Evolutionary conservation across 1,140 invertebrate genomes (phyloP).

Genomic region (Panagrolaimus sp.): DNA sequence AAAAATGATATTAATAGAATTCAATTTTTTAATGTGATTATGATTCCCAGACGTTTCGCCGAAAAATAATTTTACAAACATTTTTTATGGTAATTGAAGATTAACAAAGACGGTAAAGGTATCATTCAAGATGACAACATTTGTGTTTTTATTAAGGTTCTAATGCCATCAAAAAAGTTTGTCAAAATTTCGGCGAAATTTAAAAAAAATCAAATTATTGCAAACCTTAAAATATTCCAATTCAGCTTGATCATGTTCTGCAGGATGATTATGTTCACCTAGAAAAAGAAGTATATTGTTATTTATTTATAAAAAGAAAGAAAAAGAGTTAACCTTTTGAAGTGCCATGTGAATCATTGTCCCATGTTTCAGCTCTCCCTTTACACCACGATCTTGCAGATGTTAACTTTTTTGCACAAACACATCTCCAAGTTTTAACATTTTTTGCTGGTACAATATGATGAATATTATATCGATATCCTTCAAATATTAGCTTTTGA

Average conservation of each 20-base stretch:
- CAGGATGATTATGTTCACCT: constrained; percentile 44
- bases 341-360: constrained; percentile 40
- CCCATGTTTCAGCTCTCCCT: constrained; percentile 48
- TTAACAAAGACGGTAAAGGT: too few species aligned
- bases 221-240: constrained; percentile 45
- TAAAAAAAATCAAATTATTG: not conserved
- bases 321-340: too few species aligned
- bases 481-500: constrained; percentile 49
- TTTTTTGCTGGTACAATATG: constrained; percentile 46
- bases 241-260: constrained; percentile 47
- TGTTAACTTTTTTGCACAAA: constrained; percentile 49
- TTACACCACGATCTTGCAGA: constrained; percentile 39
- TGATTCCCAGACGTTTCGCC: too few species aligned
- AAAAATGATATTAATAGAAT: constrained; percentile 13
- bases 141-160: too few species aligned
- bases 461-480: constrained; percentile 50
- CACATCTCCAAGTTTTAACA: constrained; percentile 49
- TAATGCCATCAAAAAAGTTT: too few species aligned
- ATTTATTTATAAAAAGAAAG: too few species aligned
- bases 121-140: too few species aligned
- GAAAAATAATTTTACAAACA: too few species aligned
- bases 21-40: too few species aligned
- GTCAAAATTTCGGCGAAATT: too few species aligned
- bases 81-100: too few species aligned
- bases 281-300: too few species aligned